phyloP scores from a whole-genome alignment of 1,140 invertebrate species.

The Heliothis virescens region DNA sequence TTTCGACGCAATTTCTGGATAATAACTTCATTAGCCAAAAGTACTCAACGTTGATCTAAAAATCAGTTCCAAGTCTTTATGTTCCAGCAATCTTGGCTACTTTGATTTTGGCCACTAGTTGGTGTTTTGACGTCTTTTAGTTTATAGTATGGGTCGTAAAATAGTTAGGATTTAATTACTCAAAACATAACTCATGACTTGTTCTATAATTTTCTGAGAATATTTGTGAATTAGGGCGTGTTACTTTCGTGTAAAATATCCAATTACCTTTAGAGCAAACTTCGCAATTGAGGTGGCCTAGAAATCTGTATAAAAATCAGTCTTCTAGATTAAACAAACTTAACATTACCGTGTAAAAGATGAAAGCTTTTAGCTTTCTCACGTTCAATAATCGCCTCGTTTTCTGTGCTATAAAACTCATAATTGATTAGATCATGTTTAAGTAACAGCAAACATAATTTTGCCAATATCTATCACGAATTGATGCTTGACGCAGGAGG shows the following conservation, averaged over 20 bases:
- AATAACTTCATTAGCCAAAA: slow-evolving; percentile 30
- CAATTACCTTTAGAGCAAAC: slow-evolving; percentile 72
- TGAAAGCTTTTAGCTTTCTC: slow-evolving; percentile 14
- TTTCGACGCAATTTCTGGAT: not conserved
- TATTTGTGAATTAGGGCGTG: slow-evolving; percentile 30
- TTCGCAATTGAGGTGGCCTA: slow-evolving; percentile 70
- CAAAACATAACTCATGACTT: slow-evolving; percentile 13
- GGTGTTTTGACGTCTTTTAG: slow-evolving; percentile 11
- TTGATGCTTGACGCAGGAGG: slow-evolving; percentile 71
- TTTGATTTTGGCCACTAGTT: slow-evolving; percentile 7
- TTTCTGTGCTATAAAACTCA: slow-evolving; percentile 44
- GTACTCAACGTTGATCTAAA: not conserved
- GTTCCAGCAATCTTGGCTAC: slow-evolving; percentile 21
- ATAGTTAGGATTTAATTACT: slow-evolving; percentile 32
- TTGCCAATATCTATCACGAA: slow-evolving; percentile 54
- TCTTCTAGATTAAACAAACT: slow-evolving; percentile 42
- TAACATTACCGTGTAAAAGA: slow-evolving; percentile 35
- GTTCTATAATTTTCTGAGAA: slow-evolving; percentile 54
- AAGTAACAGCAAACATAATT: slow-evolving; percentile 34
- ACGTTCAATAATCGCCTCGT: not conserved
- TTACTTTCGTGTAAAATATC: slow-evolving; percentile 60
- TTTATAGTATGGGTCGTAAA: slow-evolving; percentile 22
- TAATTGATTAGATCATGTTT: slow-evolving; percentile 39
- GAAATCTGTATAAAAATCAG: slow-evolving; percentile 8
- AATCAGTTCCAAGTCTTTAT: slow-evolving; percentile 3